Base-by-base conservation (phyloP, 2,797 vertebrate genomes). In the Mus minutoides region DNA sequence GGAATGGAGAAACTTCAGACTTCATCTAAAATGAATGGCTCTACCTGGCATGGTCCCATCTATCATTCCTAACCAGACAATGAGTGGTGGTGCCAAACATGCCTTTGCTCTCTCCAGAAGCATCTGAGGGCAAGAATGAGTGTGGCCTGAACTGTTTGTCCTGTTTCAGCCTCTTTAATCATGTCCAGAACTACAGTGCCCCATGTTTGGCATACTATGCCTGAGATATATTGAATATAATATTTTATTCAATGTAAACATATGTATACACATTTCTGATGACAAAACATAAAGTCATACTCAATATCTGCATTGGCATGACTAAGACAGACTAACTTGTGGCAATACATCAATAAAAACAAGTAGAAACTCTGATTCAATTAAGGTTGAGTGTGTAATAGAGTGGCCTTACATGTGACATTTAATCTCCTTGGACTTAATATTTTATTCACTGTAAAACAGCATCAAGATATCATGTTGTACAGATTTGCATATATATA, bases 391-490 rank as follows among this genome's bases (percentile, higher is more conserved):
- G 17, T 82, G 60, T 94, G 49, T 29, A 93, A 17, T 46, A 52
- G 5, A 22, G 6, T 83, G 46, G 22, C 6, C 40, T 91, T 88
- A 21, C 52, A 34, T 37, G 14, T 71, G 37, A 64, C 54, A 71
- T 17, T 62, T 76, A 56, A 86, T 52, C 26, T 90, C 96, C 85
- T 46, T 43, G 69, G 62, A 40, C 16, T 52, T 83, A 22, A 31
- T 78, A 4, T 93, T 91, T 96, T 13, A 76, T 82, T 95, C 12
- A 92, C 69, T 82, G 24, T 87, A 76, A 94, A 94, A 88, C 78
- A 56, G n/a, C 82, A 92, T 64, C 49, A 88, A 46, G 84, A 62
- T 71, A 52, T 54, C 43, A 56, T 22, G 58, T 29, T 56, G 14
- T 73, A 43, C 67, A 56, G 22, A 62, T 82, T 6, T 54, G 52